Evolutionary conservation across 2,888 invertebrate genomes (phyloP), one percentile per base, ranked within the genome.

Genomic region (Cheilosia pagana): DNA sequence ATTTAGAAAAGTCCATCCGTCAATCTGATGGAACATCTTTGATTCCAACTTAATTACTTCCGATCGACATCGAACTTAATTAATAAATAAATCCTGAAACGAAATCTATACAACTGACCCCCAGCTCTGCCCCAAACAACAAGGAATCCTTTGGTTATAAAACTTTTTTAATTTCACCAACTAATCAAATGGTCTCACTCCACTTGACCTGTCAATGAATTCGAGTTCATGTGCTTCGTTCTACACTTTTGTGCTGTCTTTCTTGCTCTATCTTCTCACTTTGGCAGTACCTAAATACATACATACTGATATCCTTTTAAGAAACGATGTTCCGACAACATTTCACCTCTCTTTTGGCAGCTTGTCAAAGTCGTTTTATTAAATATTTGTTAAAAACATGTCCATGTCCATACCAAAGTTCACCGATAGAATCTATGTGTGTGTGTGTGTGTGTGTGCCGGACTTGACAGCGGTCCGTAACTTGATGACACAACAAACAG

Each of bases 401-500:
- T 53, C 68, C 25, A 68, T 65, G 67, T 31, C 50, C 23, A 28
- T 48, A 70, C 25, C 53, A 70, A 62, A 75, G 53, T 68, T 57
- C 31, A 10, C 19, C 43, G 68, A 63, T 65, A 48, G 39, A 41
- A 77, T 71, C 71, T 45, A 45, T 52, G 21, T n/a, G 28, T 35
- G 25, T 25, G 25, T 7, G n/a, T 45, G 39, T 52, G 21, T n/a
- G 28, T 35, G 14, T 55, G 35, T 52, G 55, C 43, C 41, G 60
- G 39, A 75, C 62, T 28, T 31, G 53, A 50, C 67, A 39, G 59
- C 59, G 74, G 57, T 25, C 50, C 63, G 70, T 59, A 76, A 81
- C 63, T 63, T 48, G 76, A 81, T 70, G 76, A 76, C 81, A 81
- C 70, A 75, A 77, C 76, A 76, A 81, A 76, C 76, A 81, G 53